Evolutionary conservation across 1,140 invertebrate species (phyloP).

Genomic region (Microplitis mediator): DNA sequence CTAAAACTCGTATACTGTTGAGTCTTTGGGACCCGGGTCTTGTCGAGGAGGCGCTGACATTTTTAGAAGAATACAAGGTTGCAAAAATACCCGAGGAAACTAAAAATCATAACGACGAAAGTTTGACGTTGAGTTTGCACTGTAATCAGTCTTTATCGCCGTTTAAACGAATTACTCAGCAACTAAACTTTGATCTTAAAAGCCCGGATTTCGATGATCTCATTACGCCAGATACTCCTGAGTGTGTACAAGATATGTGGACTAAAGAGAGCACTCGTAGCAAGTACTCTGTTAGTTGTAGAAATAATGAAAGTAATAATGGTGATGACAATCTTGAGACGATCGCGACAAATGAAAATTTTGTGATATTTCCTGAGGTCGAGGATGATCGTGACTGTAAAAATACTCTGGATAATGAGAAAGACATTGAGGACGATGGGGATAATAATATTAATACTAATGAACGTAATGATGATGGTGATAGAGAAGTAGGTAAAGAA

Average conservation of each 20-base stretch:
- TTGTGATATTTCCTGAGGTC: constrained; percentile 57
- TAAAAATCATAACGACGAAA: constrained; percentile 41
- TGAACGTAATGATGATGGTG: constrained; percentile 20
- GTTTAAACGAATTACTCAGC: constrained; percentile 78
- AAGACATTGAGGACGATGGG: constrained; percentile 15
- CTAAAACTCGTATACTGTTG: constrained; percentile 77
- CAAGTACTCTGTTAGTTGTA: constrained; percentile 40
- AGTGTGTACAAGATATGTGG: constrained; percentile 67
- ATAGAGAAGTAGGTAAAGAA: constrained; percentile 34
- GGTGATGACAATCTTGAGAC: constrained; percentile 28
- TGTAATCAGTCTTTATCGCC: constrained; percentile 68
- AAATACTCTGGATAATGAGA: constrained; percentile 2
- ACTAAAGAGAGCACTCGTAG: constrained; percentile 51
- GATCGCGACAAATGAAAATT: constrained; percentile 46
- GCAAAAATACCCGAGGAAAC: constrained; percentile 57
- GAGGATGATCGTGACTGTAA: constrained; percentile 45
- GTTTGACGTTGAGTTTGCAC: constrained; percentile 41
- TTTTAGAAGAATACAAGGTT: constrained; percentile 77
- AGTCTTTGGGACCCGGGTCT: constrained; percentile 82
- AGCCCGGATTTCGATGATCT: constrained; percentile 76
- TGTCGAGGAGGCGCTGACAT: constrained; percentile 82
- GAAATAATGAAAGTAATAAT: constrained; percentile 40
- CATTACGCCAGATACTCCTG: constrained; percentile 71
- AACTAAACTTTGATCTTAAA: constrained; percentile 72
- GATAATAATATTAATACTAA: constrained; percentile 24